phyloP scores from a whole-genome alignment of 2,797 vertebrate genomes.

The Siniperca undulata region DNA sequence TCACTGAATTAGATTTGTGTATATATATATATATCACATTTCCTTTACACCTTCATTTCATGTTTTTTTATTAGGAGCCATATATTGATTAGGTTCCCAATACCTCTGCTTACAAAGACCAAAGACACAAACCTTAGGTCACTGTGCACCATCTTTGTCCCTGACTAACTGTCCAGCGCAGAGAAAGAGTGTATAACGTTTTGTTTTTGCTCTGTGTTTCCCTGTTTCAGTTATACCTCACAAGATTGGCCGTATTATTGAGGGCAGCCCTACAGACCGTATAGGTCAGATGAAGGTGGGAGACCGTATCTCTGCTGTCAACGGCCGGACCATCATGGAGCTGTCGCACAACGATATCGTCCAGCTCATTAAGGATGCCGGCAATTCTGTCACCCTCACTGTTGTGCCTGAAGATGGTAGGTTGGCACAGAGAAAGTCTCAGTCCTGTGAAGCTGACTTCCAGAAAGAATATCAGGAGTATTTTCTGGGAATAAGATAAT shows the following conservation, averaged over 20 bases:
- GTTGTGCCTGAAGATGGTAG: constrained; percentile 96
- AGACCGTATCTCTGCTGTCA: constrained; percentile 96
- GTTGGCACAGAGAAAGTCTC: constrained; percentile 30
- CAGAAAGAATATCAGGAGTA: background rate
- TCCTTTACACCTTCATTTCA: background rate
- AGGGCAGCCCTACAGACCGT: constrained; percentile 95
- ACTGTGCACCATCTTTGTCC: background rate
- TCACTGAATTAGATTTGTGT: background rate
- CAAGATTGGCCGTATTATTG: constrained; percentile 98
- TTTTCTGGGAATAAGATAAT: background rate
- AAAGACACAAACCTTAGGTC: background rate
- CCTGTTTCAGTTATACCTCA: constrained; percentile 92
- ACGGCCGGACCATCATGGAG: constrained; percentile 93
- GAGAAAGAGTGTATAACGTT: background rate
- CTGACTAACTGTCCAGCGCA: background rate
- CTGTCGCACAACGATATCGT: constrained; percentile 97
- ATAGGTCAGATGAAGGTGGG: constrained; percentile 94
- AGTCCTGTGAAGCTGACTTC: background rate
- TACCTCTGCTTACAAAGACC: background rate
- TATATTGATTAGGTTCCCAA: background rate
- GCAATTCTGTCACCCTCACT: constrained; percentile 92
- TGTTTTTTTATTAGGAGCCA: background rate
- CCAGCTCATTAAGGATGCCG: constrained; percentile 98
- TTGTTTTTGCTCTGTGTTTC: constrained; percentile 1
- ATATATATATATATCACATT: background rate